Base-by-base conservation (phyloP, 92 coral and sea anemone species). In the Parazoanthus darwini region DNA sequence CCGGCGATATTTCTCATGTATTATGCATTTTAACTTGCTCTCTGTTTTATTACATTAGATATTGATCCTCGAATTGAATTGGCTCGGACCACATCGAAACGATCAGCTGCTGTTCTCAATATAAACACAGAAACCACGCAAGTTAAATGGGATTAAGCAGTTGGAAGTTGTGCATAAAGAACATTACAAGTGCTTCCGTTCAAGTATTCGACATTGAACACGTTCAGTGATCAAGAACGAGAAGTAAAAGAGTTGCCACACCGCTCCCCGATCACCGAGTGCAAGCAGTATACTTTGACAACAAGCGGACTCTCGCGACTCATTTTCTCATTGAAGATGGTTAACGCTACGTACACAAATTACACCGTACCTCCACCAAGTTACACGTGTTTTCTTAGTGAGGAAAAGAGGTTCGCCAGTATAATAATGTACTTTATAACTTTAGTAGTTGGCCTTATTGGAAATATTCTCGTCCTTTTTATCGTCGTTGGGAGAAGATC, bases 401-500 rank as follows among this genome's bases (percentile, higher is more conserved):
- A 80, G 9, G 85, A 80, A 22, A 80, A 58, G 37, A 72, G 85
- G 13, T 56, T 5, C 6, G 71, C 72, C 23, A 54, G 68, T 22
- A 80, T 56, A 46, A 20, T 80, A 59, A 80, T 80, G 26, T 59
- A 56, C 71, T 56, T 58, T 20, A 18, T 56, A 33, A 80, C 85
- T 26, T 44, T 80, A 2, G 48, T 33, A 56, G 14, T 58, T 35
- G 85, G 85, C 38, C n/a, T 80, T 56, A 2, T 58, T 59, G 85
- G 85, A 0, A 80, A 80, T 33, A 58, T 80, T 36, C 85, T 80
- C 16, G 85, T 80, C 6, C 73, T 80, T 58, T 33, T 80, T 13
- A 80, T 80, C n/a, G 85, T 80, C n/a, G 26, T 56, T 4, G 72
- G 85, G 11, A 56, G 85, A 80, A 80, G 73, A 36, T 58, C 16